Conservation (phyloP, 2,888 invertebrate genomes). For the Synanthedon tipuliformis region DNA sequence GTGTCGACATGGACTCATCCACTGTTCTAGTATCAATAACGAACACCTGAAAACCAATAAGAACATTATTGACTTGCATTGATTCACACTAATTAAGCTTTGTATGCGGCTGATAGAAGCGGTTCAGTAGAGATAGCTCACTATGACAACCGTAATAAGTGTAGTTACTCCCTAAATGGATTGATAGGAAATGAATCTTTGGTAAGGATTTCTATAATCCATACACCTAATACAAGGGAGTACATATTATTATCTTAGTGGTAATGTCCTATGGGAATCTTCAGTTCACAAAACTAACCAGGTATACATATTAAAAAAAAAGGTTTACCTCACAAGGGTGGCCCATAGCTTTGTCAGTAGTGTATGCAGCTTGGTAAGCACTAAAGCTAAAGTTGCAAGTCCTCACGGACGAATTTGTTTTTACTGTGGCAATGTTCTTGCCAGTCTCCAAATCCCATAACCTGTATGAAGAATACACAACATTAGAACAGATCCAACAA, state of each 20-base stretch:
- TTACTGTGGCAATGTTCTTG: slow-evolving; percentile 79
- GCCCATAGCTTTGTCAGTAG: slow-evolving; percentile 93
- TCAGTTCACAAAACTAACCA: too few relatives aligned
- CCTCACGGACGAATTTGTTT: slow-evolving; percentile 89
- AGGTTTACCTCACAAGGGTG: slow-evolving; percentile 80
- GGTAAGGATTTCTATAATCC: too few relatives aligned
- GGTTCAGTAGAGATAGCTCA: too few relatives aligned
- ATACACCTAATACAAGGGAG: too few relatives aligned
- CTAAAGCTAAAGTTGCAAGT: slow-evolving; percentile 94
- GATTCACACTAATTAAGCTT: too few relatives aligned
- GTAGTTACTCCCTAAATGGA: too few relatives aligned
- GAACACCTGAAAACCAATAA: slow-evolving; percentile 68
- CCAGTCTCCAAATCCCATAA: slow-evolving; percentile 95
- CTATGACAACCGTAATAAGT: too few relatives aligned
- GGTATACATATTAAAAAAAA: not conserved
- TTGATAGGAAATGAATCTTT: too few relatives aligned
- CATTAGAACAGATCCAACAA: not conserved
- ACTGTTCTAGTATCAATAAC: slow-evolving; percentile 85
- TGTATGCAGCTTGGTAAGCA: slow-evolving; percentile 90
- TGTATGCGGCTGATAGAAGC: too few relatives aligned
- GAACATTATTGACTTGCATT: too few relatives aligned
- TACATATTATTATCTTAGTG: too few relatives aligned
- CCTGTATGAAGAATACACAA: slow-evolving; percentile 29
- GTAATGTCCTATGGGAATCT: too few relatives aligned
- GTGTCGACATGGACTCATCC: slow-evolving; percentile 76